Evolutionary conservation across 2,797 vertebrate genomes (phyloP), one percentile per base, ranked within the genome.

Genomic region (Sebastes miniatus): DNA sequence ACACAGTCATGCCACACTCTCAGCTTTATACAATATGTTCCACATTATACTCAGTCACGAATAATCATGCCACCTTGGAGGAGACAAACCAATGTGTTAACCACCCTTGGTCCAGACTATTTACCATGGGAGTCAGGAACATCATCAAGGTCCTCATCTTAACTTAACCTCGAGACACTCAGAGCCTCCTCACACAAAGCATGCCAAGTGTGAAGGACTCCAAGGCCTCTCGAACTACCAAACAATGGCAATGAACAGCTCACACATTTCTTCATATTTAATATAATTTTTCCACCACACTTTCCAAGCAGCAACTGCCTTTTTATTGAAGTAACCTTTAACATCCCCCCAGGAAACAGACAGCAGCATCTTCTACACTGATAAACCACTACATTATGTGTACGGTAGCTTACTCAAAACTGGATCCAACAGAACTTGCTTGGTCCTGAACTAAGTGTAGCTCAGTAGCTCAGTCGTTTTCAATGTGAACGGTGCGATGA

Each of bases 321-420:
- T 78, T 87, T 79, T 39, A 78, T 88, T 80, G 56, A 58, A 62
- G 58, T 75, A 52, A 52, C 47, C 18, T 52, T 52, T n/a, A 83
- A 59, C 73, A 73, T 29, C 50, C 66, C 63, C 63, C 4, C 8
- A 73, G 70, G 64, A 77, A 81, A 72, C 24, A 62, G 71, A 16
- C 69, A 69, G 68, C 62, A 27, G 67, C 27, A 31, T 83, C 43
- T 3, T 76, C 22, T n/a, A 4, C 34, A 39, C 36, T 72, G 69
- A 76, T 73, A 86, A 8, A 56, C 75, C 61, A 39, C 71, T 67
- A 39, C 47, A 62, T 34, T 27, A 10, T 67, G 62, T 73, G n/a
- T 24, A 56, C 24, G 39, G 25, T 36, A 59, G 24, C 50, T 31
- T 69, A 24, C 57, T 72, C 69, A 70, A 71, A 83, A 65, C 54